These are phyloP conservation scores for Aplidium turbinatum DNA, from an alignment of 23 tunicate species.

Conservation along the genomic window DNA sequence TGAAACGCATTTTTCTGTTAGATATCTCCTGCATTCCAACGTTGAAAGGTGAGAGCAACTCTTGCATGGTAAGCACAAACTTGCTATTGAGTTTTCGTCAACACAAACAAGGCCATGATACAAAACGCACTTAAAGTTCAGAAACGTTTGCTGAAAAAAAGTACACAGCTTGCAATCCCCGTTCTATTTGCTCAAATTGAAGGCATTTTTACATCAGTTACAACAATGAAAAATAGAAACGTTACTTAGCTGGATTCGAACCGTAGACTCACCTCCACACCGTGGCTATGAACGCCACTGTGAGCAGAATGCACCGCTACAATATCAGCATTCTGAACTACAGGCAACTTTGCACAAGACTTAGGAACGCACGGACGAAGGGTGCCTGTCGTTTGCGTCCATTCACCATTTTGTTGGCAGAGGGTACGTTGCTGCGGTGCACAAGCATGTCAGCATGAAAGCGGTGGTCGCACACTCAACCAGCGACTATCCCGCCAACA, in stretches of 20 bases:
- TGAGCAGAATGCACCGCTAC: not conserved
- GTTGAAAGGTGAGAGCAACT: too few relatives aligned
- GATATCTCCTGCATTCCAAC: too few relatives aligned
- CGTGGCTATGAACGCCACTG: conserved; percentile 13
- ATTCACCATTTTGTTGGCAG: conserved; percentile 32
- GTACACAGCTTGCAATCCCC: too few relatives aligned
- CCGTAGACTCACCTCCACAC: conserved; percentile 24
- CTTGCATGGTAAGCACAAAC: too few relatives aligned
- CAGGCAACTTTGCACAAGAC: conserved; percentile 38
- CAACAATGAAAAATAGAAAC: not conserved
- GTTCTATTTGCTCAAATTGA: not conserved
- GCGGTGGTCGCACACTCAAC: too few relatives aligned
- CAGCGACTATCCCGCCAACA: not conserved
- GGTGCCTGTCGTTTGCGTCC: conserved; percentile 13
- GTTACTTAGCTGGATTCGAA: not conserved
- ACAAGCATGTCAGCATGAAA: too few relatives aligned
- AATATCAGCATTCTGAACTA: conserved; percentile 33
- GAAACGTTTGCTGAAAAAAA: too few relatives aligned
- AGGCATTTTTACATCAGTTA: not conserved
- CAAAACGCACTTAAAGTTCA: too few relatives aligned
- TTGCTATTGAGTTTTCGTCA: too few relatives aligned
- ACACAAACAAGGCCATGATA: too few relatives aligned
- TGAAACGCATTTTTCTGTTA: too few relatives aligned
- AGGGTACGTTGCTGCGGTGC: conserved; percentile 38
- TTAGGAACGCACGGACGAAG: conserved; percentile 37